Conservation (phyloP, 1,140 invertebrate species). For the Papilio xuthus region DNA sequence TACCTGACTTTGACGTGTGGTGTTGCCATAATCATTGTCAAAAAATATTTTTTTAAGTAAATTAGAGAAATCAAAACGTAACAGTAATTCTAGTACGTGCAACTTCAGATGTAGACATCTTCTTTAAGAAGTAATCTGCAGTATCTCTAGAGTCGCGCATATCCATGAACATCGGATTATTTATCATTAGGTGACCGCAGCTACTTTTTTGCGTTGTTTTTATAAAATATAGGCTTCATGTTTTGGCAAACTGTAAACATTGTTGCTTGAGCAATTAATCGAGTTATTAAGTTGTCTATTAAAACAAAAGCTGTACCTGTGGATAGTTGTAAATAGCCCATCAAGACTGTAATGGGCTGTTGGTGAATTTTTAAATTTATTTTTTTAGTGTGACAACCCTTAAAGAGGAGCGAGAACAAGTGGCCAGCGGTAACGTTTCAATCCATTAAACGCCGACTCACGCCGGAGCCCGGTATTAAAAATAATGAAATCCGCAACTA, state of each 20-base stretch:
- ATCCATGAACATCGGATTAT: no score
- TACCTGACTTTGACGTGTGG: slow-evolving; percentile 28
- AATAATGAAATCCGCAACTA: neutral
- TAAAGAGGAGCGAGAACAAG: slow-evolving; percentile 46
- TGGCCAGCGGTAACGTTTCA: slow-evolving; percentile 63
- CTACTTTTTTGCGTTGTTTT: neutral
- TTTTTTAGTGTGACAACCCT: slow-evolving; percentile 28
- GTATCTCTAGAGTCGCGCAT: no score
- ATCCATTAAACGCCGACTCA: slow-evolving; percentile 51
- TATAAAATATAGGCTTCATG: neutral
- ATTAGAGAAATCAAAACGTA: no score
- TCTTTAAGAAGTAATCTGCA: no score
- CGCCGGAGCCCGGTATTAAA: slow-evolving; percentile 30
- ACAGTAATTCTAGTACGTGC: no score
- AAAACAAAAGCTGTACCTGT: neutral
- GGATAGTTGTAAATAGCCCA: neutral
- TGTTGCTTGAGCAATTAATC: neutral
- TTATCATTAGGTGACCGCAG: no score
- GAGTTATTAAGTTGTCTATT: neutral
- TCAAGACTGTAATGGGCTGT: neutral
- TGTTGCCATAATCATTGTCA: slow-evolving; percentile 18
- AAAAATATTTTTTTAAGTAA: no score
- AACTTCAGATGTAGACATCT: no score
- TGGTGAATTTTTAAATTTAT: neutral
- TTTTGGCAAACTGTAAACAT: neutral